A percentile compares a stretch with the other conserved stretches of the same genome.
These are phyloP conservation scores for Neodiprion virginianus DNA, from an alignment of 1,140 invertebrate genomes.

Conservation along the genomic window DNA sequence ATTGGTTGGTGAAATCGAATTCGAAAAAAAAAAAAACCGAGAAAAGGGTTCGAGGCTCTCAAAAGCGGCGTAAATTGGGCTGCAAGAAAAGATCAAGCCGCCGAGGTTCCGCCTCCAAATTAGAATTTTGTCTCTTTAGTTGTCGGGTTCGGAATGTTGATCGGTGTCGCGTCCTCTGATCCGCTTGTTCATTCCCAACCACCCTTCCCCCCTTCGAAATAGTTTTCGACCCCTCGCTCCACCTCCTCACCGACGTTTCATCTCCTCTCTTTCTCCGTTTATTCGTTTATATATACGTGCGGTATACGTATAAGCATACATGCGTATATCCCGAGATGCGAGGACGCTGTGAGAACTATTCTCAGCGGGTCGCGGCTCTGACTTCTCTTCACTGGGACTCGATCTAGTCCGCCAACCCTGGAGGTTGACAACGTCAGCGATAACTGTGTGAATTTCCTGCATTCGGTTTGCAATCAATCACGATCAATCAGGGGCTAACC, in stretches of 20 bases:
- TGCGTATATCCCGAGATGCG: neutral
- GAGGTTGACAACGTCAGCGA: no score
- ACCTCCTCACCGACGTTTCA: neutral
- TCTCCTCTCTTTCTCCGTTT: neutral
- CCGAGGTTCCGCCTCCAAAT: neutral
- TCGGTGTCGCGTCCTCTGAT: slow-evolving; percentile 26
- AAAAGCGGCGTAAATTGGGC: no score
- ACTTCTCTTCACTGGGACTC: neutral
- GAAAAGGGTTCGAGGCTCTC: no score
- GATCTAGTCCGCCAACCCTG: neutral
- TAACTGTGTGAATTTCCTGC: no score
- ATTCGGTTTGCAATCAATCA: no score
- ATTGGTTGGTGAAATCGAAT: no score
- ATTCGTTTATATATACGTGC: neutral
- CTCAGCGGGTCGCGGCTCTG: neutral
- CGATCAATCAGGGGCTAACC: no score
- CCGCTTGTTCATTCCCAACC: slow-evolving; percentile 32
- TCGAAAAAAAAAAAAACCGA: no score
- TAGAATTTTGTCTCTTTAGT: neutral
- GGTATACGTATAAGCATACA: no score
- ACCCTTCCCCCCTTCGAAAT: neutral
- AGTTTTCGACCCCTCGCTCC: neutral
- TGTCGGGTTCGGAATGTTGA: slow-evolving; percentile 10
- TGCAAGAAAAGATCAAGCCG: no score
- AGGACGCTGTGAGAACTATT: neutral